phyloP scores from a whole-genome alignment of 2,113 vertebrate genomes.

The Nanorana parkeri region DNA sequence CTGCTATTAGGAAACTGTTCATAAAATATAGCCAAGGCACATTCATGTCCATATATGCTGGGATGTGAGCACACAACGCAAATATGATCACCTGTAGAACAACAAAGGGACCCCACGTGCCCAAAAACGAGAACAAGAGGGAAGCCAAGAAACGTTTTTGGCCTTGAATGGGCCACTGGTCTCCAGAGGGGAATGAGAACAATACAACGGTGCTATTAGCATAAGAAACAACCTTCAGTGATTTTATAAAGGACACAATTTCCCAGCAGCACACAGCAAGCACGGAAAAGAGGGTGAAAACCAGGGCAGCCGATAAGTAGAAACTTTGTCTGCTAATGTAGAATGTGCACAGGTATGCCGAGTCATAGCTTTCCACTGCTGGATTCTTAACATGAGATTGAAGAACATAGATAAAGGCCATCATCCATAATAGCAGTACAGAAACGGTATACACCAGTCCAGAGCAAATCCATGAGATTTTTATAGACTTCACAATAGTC shows the following conservation, averaged over 20 bases:
- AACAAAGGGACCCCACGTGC: constrained; percentile 80
- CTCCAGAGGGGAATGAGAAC: constrained; percentile 61
- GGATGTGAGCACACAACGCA: constrained; percentile 71
- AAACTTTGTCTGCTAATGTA: constrained; percentile 69
- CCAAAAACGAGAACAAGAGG: constrained; percentile 73
- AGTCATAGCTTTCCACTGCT: constrained; percentile 52
- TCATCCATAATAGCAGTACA: constrained; percentile 71
- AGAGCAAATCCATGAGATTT: constrained; percentile 25
- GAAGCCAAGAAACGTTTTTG: constrained; percentile 67
- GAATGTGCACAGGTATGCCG: constrained; percentile 68
- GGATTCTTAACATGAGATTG: constrained; percentile 57
- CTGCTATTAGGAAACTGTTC: constrained; percentile 83
- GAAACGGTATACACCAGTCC: constrained; percentile 61
- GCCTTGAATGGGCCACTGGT: neutral
- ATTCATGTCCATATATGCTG: constrained; percentile 82
- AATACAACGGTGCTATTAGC: constrained; percentile 63
- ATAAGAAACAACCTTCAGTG: constrained; percentile 64
- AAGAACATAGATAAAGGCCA: constrained; percentile 69
- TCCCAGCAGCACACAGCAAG: constrained; percentile 66
- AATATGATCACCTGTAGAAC: constrained; percentile 70
- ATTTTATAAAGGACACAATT: constrained; percentile 62
- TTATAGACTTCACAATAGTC: constrained; percentile 61
- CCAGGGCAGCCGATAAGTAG: constrained; percentile 68
- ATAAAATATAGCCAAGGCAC: constrained; percentile 84
- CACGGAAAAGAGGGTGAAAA: constrained; percentile 62